Conservation (phyloP, 2,888 invertebrate species). For the Deilephila porcellus region DNA sequence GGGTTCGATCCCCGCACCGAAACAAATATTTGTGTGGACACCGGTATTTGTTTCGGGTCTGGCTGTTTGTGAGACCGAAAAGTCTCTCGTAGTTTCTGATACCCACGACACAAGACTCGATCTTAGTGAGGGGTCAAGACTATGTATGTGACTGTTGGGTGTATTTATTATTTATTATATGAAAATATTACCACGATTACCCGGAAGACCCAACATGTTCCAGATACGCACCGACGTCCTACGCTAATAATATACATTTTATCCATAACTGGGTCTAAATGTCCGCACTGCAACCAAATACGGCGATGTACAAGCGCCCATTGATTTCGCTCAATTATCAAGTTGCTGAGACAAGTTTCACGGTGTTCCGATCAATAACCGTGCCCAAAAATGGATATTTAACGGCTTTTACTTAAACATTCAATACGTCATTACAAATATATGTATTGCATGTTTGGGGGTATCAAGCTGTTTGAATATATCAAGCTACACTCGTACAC, state of each 20-base stretch:
- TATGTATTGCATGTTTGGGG: background rate
- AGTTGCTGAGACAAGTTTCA: conserved; percentile 12
- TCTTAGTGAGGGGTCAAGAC: no score
- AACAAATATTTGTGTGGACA: no score
- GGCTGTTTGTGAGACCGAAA: no score
- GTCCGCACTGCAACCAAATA: background rate
- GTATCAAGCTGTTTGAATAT: no score
- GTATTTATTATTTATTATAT: no score
- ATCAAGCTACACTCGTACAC: no score
- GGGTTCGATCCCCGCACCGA: no score
- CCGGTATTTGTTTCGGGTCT: no score
- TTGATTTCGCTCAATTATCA: conserved; percentile 20
- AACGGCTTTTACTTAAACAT: background rate
- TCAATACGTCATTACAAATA: conserved; percentile 5
- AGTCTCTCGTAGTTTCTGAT: no score
- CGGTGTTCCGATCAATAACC: conserved; percentile 11
- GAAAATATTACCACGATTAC: background rate
- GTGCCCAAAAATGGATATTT: background rate
- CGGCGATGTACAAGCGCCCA: conserved; percentile 1
- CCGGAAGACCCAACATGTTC: background rate
- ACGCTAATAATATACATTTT: conserved; percentile 7
- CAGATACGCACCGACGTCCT: background rate
- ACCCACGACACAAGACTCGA: no score
- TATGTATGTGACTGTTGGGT: no score
- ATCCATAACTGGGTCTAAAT: background rate